Evolutionary conservation across 2,797 vertebrate genomes (phyloP), one percentile per base, ranked within the genome.

Genomic region (Rhinella marina): DNA sequence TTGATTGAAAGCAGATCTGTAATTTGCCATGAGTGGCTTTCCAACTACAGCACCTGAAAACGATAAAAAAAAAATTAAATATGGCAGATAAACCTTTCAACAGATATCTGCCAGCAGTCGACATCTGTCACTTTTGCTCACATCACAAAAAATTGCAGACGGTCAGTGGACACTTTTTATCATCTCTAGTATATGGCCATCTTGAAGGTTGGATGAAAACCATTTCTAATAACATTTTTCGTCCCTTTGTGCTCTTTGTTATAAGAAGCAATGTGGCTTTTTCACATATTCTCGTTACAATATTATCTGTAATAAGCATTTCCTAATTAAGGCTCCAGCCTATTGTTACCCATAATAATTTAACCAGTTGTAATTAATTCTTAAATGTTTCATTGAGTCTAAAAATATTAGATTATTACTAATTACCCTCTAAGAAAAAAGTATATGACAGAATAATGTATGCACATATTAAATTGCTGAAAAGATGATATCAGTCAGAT

Each of bases 391-490:
- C 52, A 85, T 64, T 77, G 75, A 52, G 57, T 62, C 56, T 54
- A 77, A 77, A 77, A 61, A 76, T 62, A 54, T 62, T 21, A 85
- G 84, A 77, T 85, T 77, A 85, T 85, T 77, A 85, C 32, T 76
- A 66, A 84, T 84, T 84, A 84, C 29, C 41, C 62, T 77, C 48
- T 57, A 62, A 41, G 32, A 75, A 77, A 77, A 54, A 77, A 76
- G 21, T 32, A 85, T 52, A 77, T 14, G 56, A 61, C 57, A 56
- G 17, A 25, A 66, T 84, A 57, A 41, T 56, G 19, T 16, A 73
- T 56, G 54, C 12, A 54, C 75, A 52, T 77, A 61, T 56, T 25
- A 59, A 48, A 85, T 48, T 17, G 23, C 84, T 13, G 14, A 52
- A 56, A 84, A 76, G 72, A 41, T 23, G 41, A 64, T 64, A 77